Conservation (phyloP, 2,113 vertebrate genomes). For the Stegastes partitus region DNA sequence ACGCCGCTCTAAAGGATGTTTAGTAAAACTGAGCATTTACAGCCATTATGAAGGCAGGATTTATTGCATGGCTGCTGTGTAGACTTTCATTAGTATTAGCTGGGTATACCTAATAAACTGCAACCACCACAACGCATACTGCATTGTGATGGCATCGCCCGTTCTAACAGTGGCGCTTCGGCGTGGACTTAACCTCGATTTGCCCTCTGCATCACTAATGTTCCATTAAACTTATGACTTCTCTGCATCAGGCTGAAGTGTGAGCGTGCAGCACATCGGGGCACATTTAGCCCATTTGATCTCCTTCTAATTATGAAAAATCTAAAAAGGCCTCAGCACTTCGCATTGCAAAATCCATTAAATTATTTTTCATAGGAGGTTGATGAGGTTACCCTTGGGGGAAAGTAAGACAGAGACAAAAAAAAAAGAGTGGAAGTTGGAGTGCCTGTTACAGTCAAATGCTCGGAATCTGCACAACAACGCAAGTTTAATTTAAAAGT, state of each 20-base stretch:
- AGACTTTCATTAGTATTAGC: no score
- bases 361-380: slow-evolving; percentile 37
- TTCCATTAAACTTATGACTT: slow-evolving; percentile 28
- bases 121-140: neutral
- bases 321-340: neutral
- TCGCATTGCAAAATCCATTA: slow-evolving; percentile 15
- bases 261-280: slow-evolving; percentile 22
- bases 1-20: neutral
- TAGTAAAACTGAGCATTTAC: no score
- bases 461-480: neutral
- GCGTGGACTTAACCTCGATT: slow-evolving; percentile 1
- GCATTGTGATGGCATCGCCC: neutral
- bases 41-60: no score
- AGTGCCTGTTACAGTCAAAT: neutral
- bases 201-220: slow-evolving; percentile 19
- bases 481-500: neutral
- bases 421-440: neutral
- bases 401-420: neutral
- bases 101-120: no score
- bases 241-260: slow-evolving; percentile 7
- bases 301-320: slow-evolving; percentile 44
- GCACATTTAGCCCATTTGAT: slow-evolving; percentile 33
- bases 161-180: neutral
- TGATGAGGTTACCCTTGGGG: neutral
- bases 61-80: no score